Conservation (phyloP, 2,888 invertebrate species). For the Tridacna crocea region DNA sequence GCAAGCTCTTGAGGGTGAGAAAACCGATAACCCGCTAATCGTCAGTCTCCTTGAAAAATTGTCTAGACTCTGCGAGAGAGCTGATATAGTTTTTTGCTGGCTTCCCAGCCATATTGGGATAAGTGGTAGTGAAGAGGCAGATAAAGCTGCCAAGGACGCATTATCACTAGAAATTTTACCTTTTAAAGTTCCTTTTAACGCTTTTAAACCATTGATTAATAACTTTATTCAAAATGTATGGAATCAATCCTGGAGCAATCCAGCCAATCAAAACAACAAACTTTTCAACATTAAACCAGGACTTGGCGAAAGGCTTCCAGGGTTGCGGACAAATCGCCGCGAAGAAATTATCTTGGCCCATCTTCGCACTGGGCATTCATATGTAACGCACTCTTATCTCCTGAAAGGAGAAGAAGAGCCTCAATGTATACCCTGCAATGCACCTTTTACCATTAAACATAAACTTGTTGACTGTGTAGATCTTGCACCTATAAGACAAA, state of each 20-base stretch:
- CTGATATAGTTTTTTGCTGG: slow-evolving; percentile 29
- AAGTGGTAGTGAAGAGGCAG: slow-evolving; percentile 17
- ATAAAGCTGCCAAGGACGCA: slow-evolving; percentile 4
- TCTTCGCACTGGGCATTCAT: slow-evolving; percentile 12
- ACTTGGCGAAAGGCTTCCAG: neutral
- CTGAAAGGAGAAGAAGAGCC: no score
- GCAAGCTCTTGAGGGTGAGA: slow-evolving; percentile 2
- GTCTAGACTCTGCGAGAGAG: neutral
- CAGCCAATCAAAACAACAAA: slow-evolving; percentile 4
- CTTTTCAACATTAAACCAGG: slow-evolving; percentile 4
- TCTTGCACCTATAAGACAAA: slow-evolving; percentile 12
- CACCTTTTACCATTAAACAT: slow-evolving; percentile 16
- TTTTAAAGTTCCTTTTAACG: no score
- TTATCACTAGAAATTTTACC: no score
- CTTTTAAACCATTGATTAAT: no score
- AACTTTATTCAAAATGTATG: no score
- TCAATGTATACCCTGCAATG: neutral
- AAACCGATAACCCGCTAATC: slow-evolving; percentile 10
- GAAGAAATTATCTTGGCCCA: slow-evolving; percentile 19
- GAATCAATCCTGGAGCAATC: neutral
- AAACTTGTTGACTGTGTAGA: slow-evolving; percentile 21
- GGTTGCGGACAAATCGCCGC: neutral
- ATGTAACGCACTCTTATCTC: slow-evolving; percentile 16
- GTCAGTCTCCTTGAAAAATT: slow-evolving; percentile 16
- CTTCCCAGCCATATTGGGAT: slow-evolving; percentile 26